These are phyloP conservation scores for Galagoides demidoff DNA, from an alignment of 2,797 vertebrate species.

Conservation along the genomic window DNA sequence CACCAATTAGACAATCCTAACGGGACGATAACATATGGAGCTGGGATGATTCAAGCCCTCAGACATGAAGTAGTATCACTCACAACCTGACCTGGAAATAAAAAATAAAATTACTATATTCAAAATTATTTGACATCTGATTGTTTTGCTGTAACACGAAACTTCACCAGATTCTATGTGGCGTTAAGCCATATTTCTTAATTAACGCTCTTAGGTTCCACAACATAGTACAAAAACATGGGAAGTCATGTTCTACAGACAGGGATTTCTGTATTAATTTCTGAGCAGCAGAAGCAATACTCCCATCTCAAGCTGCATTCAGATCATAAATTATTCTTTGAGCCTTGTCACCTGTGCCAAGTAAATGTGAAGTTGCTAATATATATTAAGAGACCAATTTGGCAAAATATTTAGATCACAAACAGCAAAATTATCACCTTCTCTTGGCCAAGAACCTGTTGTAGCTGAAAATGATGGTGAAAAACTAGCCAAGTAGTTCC, in stretches of 20 bases:
- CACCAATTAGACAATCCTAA: neutral
- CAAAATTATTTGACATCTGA: slow-evolving; percentile 52
- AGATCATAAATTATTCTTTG: slow-evolving; percentile 69
- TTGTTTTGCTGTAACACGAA: slow-evolving; percentile 58
- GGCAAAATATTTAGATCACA: slow-evolving; percentile 57
- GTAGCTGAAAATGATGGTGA: slow-evolving; percentile 76
- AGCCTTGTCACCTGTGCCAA: slow-evolving; percentile 65
- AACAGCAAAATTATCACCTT: slow-evolving; percentile 72
- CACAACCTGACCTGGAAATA: slow-evolving; percentile 44
- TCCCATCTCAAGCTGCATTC: slow-evolving; percentile 60
- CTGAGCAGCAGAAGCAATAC: slow-evolving; percentile 61
- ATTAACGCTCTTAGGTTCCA: slow-evolving; percentile 64
- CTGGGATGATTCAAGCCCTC: neutral
- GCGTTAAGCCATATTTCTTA: slow-evolving; percentile 49
- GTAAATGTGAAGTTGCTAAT: slow-evolving; percentile 74
- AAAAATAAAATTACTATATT: slow-evolving; percentile 22
- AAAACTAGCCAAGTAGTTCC: slow-evolving; percentile 78
- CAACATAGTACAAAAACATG: slow-evolving; percentile 62
- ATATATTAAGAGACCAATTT: slow-evolving; percentile 55
- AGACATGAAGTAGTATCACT: neutral
- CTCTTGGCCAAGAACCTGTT: slow-evolving; percentile 65
- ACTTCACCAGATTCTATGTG: slow-evolving; percentile 55
- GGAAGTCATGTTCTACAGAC: slow-evolving; percentile 65
- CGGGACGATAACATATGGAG: neutral
- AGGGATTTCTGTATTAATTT: slow-evolving; percentile 74